A percentile compares a stretch with the other conserved stretches of the same genome.
phyloP scores from a whole-genome alignment of 2,113 vertebrate species.

The Calyptomena viridis region DNA sequence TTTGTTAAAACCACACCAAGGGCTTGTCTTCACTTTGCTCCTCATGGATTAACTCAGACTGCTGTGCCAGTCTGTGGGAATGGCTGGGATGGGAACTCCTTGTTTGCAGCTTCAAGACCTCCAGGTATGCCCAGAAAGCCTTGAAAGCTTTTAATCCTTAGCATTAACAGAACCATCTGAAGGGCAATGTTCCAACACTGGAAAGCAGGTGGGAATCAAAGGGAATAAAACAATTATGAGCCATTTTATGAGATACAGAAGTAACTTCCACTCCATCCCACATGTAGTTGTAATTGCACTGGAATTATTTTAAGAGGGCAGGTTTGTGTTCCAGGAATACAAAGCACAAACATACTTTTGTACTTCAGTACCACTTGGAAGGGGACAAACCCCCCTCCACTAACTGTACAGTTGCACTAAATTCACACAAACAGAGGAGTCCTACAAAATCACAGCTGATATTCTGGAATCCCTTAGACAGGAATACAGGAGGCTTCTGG shows the following conservation, averaged over 20 bases:
- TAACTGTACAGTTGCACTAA: neutral
- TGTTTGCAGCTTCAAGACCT: neutral
- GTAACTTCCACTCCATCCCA: neutral
- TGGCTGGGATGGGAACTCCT: neutral
- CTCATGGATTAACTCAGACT: neutral
- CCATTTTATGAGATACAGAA: neutral
- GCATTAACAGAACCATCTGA: neutral
- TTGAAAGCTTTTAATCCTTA: neutral
- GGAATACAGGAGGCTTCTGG: neutral
- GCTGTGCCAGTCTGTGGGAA: accelerated
- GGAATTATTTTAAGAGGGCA: neutral
- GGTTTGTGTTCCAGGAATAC: neutral
- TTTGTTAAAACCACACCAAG: neutral
- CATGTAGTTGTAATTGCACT: neutral
- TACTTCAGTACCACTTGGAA: neutral
- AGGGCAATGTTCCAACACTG: neutral
- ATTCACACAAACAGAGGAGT: neutral
- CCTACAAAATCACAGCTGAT: neutral
- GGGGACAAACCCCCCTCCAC: neutral
- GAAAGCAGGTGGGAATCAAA: neutral
- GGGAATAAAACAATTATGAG: neutral
- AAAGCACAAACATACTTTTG: neutral
- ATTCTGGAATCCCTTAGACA: neutral
- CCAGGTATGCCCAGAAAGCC: neutral
- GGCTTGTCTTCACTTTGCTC: neutral